These are phyloP conservation scores for Halictus rubicundus DNA, from an alignment of 1,140 invertebrate species.

Conservation along the genomic window DNA sequence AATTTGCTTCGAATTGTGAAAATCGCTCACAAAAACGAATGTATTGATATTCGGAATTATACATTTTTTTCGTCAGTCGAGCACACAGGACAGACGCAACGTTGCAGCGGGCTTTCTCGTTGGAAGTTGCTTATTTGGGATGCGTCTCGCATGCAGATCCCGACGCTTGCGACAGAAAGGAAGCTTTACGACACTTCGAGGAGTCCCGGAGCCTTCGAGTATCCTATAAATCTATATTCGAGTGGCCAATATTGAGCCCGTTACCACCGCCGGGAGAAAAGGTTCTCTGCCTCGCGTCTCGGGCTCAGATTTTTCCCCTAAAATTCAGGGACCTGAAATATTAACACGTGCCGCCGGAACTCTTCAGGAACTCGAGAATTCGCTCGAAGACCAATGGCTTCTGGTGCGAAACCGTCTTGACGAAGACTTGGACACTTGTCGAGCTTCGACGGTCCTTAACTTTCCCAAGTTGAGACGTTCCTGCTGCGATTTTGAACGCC, in stretches of 20 bases:
- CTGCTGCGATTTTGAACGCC: no score
- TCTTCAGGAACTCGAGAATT: background rate
- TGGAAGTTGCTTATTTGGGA: background rate
- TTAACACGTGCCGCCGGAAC: background rate
- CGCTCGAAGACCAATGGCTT: background rate
- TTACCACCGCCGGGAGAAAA: background rate
- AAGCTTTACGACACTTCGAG: slow-evolving; percentile 23
- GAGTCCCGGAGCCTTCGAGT: background rate
- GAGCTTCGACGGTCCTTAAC: no score
- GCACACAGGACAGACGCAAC: no score
- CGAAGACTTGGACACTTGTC: background rate
- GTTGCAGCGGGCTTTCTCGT: background rate
- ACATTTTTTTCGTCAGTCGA: no score
- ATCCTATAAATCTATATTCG: slow-evolving; percentile 19
- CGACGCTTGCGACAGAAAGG: background rate
- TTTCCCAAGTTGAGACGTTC: no score
- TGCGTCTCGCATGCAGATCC: background rate
- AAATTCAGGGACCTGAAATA: background rate
- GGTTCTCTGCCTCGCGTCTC: no score
- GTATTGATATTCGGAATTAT: no score
- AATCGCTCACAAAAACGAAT: no score
- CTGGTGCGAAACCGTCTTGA: background rate
- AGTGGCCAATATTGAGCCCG: background rate
- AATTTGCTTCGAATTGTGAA: no score
- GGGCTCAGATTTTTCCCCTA: background rate